phyloP scores from a whole-genome alignment of 1,140 invertebrate genomes.

The Pseudomyrmex sp. region DNA sequence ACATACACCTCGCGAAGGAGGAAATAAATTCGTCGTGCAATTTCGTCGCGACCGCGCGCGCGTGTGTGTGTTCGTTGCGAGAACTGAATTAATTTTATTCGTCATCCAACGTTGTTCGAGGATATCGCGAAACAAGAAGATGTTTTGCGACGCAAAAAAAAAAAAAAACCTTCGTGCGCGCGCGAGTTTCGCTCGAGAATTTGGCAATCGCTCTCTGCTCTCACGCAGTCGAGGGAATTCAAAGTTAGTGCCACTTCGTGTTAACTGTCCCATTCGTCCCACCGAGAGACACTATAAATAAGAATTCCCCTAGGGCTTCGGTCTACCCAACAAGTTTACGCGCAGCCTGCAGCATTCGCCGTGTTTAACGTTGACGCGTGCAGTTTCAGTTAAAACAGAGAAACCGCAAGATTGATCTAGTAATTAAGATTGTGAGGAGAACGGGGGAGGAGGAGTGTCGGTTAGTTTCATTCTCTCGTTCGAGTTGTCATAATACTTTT shows the following conservation, averaged over 20 bases:
- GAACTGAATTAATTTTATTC: not conserved
- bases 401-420: not conserved
- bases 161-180: not conserved
- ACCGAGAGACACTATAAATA: conserved; percentile 34
- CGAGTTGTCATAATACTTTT: not conserved
- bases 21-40: not conserved
- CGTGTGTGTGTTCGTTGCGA: too few species aligned
- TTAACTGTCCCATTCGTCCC: conserved; percentile 52
- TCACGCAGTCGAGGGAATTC: conserved; percentile 34
- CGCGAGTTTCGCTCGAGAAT: not conserved
- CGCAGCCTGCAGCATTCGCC: not conserved
- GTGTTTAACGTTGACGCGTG: conserved; percentile 13
- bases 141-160: not conserved
- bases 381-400: not conserved
- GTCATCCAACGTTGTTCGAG: not conserved
- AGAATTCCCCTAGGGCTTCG: not conserved
- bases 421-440: not conserved
- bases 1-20: not conserved
- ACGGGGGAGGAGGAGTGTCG: too few species aligned
- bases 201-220: not conserved
- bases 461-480: not conserved
- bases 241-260: conserved; percentile 55
- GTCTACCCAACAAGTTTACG: conserved; percentile 38
- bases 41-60: not conserved
- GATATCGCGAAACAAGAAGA: not conserved